These are phyloP conservation scores for Palythoa grandiflora DNA, from an alignment of 92 coral and sea anemone genomes.

Conservation along the genomic window DNA sequence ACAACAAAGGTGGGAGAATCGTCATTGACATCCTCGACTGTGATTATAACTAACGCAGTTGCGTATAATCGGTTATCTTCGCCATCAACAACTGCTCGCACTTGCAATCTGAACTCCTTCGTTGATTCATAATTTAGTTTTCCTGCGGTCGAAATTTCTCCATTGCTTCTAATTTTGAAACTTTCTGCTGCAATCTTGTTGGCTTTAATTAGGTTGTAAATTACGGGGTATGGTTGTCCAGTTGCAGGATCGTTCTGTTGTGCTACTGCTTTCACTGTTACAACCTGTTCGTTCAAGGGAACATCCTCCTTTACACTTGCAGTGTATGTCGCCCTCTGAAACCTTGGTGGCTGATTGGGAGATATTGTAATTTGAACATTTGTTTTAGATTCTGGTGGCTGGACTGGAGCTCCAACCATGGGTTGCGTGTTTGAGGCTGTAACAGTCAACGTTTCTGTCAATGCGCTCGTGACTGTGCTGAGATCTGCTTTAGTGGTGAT, in stretches of 20 bases:
- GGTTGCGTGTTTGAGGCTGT: constrained; percentile 76
- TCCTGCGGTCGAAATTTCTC: constrained; percentile 75
- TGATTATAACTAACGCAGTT: constrained; percentile 70
- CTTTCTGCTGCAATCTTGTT: constrained; percentile 71
- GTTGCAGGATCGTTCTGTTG: constrained; percentile 2
- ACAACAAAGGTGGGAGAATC: constrained; percentile 90
- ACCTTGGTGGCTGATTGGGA: constrained; percentile 64
- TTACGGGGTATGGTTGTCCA: constrained; percentile 11
- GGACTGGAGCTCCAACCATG: constrained; percentile 49
- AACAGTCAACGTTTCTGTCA: constrained; percentile 67
- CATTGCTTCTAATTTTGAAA: constrained; percentile 77
- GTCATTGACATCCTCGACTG: constrained; percentile 81
- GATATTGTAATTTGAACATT: constrained; percentile 81
- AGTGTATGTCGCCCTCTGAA: constrained; percentile 45
- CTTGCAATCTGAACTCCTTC: constrained; percentile 73
- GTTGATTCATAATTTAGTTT: constrained; percentile 75
- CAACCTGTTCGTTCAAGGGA: constrained; percentile 31
- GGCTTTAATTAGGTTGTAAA: constrained; percentile 79
- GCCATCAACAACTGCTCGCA: constrained; percentile 74
- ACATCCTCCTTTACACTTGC: constrained; percentile 64
- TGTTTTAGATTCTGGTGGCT: constrained; percentile 60
- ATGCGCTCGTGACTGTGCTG: not conserved
- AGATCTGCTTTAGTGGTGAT: constrained; percentile 68
- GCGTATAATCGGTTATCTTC: constrained; percentile 63
- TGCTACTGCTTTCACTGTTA: constrained; percentile 61